Conservation (phyloP, 2,113 vertebrate species). For the Hypomesus transpacificus region DNA sequence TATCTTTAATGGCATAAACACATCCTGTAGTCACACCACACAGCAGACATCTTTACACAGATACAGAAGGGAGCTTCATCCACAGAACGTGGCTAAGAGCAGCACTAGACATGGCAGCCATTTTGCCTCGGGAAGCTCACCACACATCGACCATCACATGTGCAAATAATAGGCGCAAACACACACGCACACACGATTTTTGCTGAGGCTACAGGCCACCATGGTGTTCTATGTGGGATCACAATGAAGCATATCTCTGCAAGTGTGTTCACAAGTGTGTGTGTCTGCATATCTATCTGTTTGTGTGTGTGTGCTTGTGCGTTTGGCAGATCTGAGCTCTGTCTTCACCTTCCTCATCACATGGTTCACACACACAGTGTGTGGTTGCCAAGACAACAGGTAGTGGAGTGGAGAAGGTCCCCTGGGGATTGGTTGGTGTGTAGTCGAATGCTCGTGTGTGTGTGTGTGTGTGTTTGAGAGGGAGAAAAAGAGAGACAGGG, state of each 20-base stretch:
- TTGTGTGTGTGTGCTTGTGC: slow-evolving; percentile 5
- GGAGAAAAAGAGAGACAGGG: slow-evolving; percentile 4
- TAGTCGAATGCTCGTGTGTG: not conserved
- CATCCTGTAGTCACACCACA: too few species aligned
- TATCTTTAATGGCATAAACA: too few species aligned
- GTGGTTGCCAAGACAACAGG: slow-evolving; percentile 71
- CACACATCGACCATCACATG: not conserved
- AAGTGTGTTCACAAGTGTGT: slow-evolving; percentile 6
- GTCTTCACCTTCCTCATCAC: slow-evolving; percentile 31
- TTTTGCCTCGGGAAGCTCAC: slow-evolving; percentile 6
- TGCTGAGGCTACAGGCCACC: slow-evolving; percentile 2
- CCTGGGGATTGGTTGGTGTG: slow-evolving; percentile 37
- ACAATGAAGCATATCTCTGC: slow-evolving; percentile 6
- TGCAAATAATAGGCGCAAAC: slow-evolving; percentile 9
- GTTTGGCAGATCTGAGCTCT: slow-evolving; percentile 24
- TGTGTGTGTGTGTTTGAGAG: slow-evolving; percentile 7
- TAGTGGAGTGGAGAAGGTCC: slow-evolving; percentile 64
- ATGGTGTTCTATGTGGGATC: slow-evolving; percentile 7
- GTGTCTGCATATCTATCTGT: slow-evolving; percentile 2
- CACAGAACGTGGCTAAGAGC: not conserved
- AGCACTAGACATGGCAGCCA: slow-evolving; percentile 9
- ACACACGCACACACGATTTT: slow-evolving; percentile 6
- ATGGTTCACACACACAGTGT: slow-evolving; percentile 46
- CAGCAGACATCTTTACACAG: too few species aligned
- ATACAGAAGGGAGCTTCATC: too few species aligned